Base-by-base conservation (phyloP, 2,113 vertebrate genomes). In the Tiliqua scincoides region DNA sequence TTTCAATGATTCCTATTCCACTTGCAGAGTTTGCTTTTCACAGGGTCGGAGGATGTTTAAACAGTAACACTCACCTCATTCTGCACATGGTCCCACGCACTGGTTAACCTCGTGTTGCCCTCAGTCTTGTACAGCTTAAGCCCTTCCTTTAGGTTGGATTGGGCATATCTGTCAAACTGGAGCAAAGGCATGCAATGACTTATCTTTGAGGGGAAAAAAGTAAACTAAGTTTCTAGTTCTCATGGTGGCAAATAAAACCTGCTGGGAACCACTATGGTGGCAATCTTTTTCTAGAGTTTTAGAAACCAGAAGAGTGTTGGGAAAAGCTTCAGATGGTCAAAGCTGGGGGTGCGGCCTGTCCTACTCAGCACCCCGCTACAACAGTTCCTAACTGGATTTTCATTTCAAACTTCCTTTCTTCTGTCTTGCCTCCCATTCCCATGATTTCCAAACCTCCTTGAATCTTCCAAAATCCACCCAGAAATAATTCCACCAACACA, bases 81-180 rank as follows among this genome's bases (percentile, higher is more conserved):
- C 92, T 98, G 97, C 67, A 97, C 96, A n/a, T 94, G 96, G 92
- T 98, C 96, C 97, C 97, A 98, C 23, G 97, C 97, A 35, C 91
- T 93, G 65, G 89, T 90, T 75, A 98, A 93, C 1, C 91, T 95
- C 25, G 83, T 35, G 10, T 97, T 95, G 5, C 63, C 92, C 0
- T 89, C 76, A 11, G 71, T 94, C 6, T 77, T 57, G 81, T 98
- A 98, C n/a, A 85, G 87, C 61, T 92, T 94, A 91, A 98, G 97
- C 1, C 96, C 97, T 25, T 96, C 92, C 78, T 94, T 97, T 71
- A 98, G 85, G 63, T 97, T 96, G 23, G 87, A 88, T 76, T 97
- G 97, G 0, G 97, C 97, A 79, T 95, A 96, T 14, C 90, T 92
- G 88, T 98, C 96, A 91, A 98, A 92, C 87, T 88, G 68, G 35